A percentile compares a stretch with the other conserved stretches of the same genome.
These are phyloP conservation scores for Polydrusus tereticollis DNA, from an alignment of 2,888 invertebrate genomes.

Conservation along the genomic window DNA sequence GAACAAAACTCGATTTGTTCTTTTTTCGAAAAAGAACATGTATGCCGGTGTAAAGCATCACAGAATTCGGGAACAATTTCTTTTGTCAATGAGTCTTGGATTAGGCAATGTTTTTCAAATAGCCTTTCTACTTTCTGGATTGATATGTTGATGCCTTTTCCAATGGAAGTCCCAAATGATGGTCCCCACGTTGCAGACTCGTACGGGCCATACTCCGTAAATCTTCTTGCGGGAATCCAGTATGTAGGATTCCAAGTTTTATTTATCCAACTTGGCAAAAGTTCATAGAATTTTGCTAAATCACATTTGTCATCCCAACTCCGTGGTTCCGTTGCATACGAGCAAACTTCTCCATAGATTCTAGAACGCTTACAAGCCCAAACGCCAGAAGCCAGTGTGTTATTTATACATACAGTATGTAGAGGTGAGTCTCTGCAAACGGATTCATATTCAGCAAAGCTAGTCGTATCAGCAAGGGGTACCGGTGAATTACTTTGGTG, in stretches of 20 bases:
- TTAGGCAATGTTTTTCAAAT: conserved; percentile 51
- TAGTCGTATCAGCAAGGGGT: neutral
- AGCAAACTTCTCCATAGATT: neutral
- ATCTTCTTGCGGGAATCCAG: conserved; percentile 58
- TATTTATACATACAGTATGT: conserved; percentile 3
- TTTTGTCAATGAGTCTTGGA: conserved; percentile 33
- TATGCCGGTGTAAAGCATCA: conserved; percentile 37
- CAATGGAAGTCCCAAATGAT: conserved; percentile 50
- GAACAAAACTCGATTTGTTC: conserved; percentile 52
- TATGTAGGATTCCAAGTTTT: conserved; percentile 30
- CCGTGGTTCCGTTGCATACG: conserved; percentile 11
- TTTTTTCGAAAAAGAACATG: conserved; percentile 44
- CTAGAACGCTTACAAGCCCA: neutral
- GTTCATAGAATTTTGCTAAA: conserved; percentile 11
- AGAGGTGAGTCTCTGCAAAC: neutral
- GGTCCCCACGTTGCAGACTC: conserved; percentile 53
- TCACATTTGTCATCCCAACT: conserved; percentile 9
- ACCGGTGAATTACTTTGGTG: too few species aligned
- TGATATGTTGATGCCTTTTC: conserved; percentile 23
- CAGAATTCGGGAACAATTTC: conserved; percentile 49
- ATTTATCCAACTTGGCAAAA: conserved; percentile 10
- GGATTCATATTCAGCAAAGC: conserved; percentile 1
- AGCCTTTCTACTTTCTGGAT: conserved; percentile 45
- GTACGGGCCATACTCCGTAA: conserved; percentile 51
- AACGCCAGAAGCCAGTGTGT: neutral